Base-by-base conservation (phyloP, 2,113 vertebrate species). In the Cinclus mexicanus region DNA sequence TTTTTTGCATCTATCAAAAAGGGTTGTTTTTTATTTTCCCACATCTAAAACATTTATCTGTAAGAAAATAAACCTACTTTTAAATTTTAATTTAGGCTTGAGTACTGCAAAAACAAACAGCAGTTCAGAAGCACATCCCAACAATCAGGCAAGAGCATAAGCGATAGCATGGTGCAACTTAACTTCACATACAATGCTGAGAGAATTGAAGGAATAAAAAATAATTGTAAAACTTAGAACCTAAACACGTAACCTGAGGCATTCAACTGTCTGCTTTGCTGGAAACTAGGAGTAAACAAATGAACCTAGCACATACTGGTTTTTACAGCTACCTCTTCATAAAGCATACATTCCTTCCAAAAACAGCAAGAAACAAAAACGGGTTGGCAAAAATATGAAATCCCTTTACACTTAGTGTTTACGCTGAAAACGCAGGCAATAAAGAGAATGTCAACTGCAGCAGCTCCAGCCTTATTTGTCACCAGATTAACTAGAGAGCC, bases 381-480 rank as follows among this genome's bases (percentile, higher is more conserved):
- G 28, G 95, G 37, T 29, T 95, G 90, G 88, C 92, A 92, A 89
- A 75, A 91, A 74, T 56, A 90, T 16, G 33, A 96, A 98, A 94
- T 89, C 93, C 72, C 72, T 95, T 95, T 89, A 76, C 88, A 93
- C 55, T 11, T 35, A 64, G 39, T 74, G 84, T 97, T 97, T 97
- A 83, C 13, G 41, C 78, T 78, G 90, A 95, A 96, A 97, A 84
- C 14, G 37, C 68, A 56, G 77, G 55, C 92, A 91, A 96, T 96
- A 97, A 90, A 94, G 82, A 92, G 77, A 93, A 92, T 22, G 83
- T 93, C 94, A 95, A 93, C 89, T 60, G 61, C 86, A 74, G 96
- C 93, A 96, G 92, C 85, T 78, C 72, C 95, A 92, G 53, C 92
- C 93, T 95, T 87, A 88, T 93, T 96, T 97, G 97, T 96, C 96